Evolutionary conservation across 2,113 vertebrate genomes (phyloP), one percentile per base, ranked within the genome.

Genomic region (Anolis carolinensis): DNA sequence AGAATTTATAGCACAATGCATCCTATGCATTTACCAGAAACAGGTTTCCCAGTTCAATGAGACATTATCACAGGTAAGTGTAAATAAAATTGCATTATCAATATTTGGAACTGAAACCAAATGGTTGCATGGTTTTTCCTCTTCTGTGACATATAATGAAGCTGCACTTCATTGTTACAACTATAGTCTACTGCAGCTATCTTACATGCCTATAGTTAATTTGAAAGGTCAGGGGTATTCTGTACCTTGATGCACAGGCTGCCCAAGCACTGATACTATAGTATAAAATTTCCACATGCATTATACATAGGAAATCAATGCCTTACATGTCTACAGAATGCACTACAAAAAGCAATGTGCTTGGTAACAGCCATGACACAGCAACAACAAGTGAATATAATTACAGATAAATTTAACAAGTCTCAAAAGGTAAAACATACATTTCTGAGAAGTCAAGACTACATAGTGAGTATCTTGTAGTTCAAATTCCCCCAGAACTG

Each of bases 201-300:
- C 75, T 63, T 70, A 36, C 67, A 68, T 1, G n/a, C 39, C 71
- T n/a, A 85, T 81, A 81, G 2, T 52, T 7, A 20, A 68, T 87
- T 27, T 27, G 79, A 65, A 59, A 79, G 78, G 52, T 63, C 85
- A 65, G 76, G 36, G 36, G 71, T 39, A 21, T 39, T 2, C 2
- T 36, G 21, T 23, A 62, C 0, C 0, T 84, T 34, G 82, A 74
- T 18, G 90, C 34, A 72, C 87, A 5, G 0, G 50, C 65, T 91
- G 83, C 87, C 85, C 86, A 88, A 32, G 76, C 85, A 92, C 87
- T 90, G 90, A 93, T 84, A 91, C 92, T 94, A 89, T 88, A 88
- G 86, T 25, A 85, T 89, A 83, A 88, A 48, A 93, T 32, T 81
- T 84, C 65, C 11, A 81, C 91, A 94, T 94, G 92, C 95, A 91